A percentile compares a stretch with the other conserved stretches of the same genome.
phyloP scores from a whole-genome alignment of 2,113 vertebrate species.

The Bambusicola thoracicus region DNA sequence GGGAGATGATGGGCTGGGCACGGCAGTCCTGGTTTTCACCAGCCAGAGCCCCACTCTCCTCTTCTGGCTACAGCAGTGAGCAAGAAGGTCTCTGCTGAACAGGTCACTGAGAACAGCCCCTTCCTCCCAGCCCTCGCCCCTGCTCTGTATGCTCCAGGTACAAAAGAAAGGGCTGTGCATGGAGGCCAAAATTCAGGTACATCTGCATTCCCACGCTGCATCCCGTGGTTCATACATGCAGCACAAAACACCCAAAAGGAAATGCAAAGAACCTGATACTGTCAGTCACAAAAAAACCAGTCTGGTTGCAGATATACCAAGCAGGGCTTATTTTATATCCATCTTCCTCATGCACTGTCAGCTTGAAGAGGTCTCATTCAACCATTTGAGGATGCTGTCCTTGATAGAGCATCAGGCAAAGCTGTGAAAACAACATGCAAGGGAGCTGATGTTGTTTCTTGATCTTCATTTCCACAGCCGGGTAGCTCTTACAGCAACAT shows the following conservation, averaged over 20 bases:
- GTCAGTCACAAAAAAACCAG: background rate
- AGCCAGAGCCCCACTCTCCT: background rate
- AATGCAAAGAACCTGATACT: background rate
- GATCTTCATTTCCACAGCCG: conserved; percentile 49
- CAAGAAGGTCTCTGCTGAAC: too few relatives aligned
- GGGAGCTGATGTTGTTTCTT: conserved; percentile 1
- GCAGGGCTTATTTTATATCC: background rate
- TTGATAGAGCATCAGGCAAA: conserved; percentile 44
- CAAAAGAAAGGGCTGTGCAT: background rate
- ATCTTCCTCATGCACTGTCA: background rate
- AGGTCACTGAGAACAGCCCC: too few relatives aligned
- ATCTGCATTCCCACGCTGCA: background rate
- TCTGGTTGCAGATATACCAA: background rate
- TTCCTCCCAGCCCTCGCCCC: background rate
- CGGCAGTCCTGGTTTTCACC: background rate
- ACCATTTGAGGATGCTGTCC: conserved; percentile 9
- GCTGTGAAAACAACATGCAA: conserved; percentile 49
- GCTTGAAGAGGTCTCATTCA: background rate
- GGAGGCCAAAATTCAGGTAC: background rate
- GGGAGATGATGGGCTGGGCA: background rate
- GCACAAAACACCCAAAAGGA: background rate
- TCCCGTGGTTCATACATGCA: background rate
- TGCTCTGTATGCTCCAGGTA: background rate
- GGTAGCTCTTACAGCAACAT: conserved; percentile 40
- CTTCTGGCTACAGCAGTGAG: too few relatives aligned